These are phyloP conservation scores for Clarias batrachus DNA, from an alignment of 2,113 vertebrate genomes.

Conservation along the genomic window DNA sequence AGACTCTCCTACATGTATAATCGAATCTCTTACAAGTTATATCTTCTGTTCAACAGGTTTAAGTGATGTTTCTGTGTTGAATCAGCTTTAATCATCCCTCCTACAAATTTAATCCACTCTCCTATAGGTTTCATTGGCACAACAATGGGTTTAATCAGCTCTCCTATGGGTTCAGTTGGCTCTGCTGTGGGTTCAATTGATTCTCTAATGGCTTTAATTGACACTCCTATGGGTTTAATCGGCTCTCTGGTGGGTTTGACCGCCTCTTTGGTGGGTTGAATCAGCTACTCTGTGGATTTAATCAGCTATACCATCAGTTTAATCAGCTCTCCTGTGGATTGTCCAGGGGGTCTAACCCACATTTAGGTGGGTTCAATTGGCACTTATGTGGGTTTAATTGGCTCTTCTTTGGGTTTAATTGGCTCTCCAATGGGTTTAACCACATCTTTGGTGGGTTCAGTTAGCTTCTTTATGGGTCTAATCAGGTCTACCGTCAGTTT, in stretches of 20 bases:
- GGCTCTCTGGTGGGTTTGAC: background rate
- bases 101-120: no score
- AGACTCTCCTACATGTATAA: background rate
- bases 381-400: background rate
- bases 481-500: background rate
- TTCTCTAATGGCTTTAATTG: background rate
- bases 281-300: background rate
- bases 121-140: background rate
- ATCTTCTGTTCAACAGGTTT: background rate
- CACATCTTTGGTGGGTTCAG: no score
- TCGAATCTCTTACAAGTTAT: background rate
- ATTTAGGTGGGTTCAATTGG: no score
- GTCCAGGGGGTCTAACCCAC: background rate
- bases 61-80: background rate
- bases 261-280: no score
- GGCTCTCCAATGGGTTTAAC: background rate
- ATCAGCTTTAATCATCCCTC: no score
- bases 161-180: background rate
- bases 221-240: background rate
- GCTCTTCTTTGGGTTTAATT: background rate
- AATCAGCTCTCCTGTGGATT: background rate
- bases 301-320: background rate
- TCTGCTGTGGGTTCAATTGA: background rate
- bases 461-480: background rate
- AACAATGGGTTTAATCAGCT: background rate